Evolutionary conservation across 1,140 invertebrate species (phyloP).

Genomic region (Pseudomyrmex cubaensis): DNA sequence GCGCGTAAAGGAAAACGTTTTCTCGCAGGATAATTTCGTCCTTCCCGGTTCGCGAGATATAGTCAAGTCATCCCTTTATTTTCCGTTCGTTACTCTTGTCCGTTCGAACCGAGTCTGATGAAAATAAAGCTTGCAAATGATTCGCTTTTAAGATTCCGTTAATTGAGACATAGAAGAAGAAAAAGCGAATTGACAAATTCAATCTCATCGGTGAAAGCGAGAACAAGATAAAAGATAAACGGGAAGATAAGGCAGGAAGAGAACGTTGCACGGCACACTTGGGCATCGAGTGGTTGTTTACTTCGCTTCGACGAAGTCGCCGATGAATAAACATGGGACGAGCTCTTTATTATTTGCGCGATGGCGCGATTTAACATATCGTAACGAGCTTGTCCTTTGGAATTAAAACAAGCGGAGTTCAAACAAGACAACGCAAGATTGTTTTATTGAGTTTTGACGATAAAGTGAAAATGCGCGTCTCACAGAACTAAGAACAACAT

Average conservation of each 20-base stretch:
- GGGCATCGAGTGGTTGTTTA: slow-evolving; percentile 31
- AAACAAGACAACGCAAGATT: neutral
- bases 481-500: neutral
- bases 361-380: slow-evolving; percentile 33
- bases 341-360: slow-evolving; percentile 24
- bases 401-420: neutral
- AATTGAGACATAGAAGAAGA: slow-evolving; percentile 69
- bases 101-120: slow-evolving; percentile 69
- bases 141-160: slow-evolving; percentile 77
- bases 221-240: slow-evolving; percentile 25
- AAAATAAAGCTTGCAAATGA: slow-evolving; percentile 80
- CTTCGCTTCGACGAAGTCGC: neutral
- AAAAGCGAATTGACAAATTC: neutral
- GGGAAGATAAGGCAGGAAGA: slow-evolving; percentile 41
- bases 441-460: slow-evolving; percentile 8
- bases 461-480: neutral
- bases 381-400: slow-evolving; percentile 22
- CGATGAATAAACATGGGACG: slow-evolving; percentile 48
- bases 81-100: neutral
- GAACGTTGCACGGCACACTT: slow-evolving; percentile 16
- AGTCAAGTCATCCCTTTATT: neutral
- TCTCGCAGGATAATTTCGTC: slow-evolving; percentile 49
- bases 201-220: neutral
- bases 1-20: slow-evolving; percentile 42
- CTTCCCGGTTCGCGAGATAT: slow-evolving; percentile 11